Base-by-base conservation (phyloP, 2,888 invertebrate species). In the Acrobasis repandana region DNA sequence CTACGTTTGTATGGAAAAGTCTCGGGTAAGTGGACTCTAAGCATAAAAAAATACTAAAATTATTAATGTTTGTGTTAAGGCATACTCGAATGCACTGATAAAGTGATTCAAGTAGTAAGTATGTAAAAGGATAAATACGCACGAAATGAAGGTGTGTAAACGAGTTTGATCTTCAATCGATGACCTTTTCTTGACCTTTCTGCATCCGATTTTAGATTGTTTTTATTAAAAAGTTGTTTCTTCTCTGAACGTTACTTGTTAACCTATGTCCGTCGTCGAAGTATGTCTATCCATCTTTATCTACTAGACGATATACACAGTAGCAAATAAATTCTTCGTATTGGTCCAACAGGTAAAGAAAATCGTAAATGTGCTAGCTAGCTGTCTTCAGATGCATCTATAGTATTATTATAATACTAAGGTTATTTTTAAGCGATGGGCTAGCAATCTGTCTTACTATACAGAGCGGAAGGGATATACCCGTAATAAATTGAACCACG, bases 111-210 rank as follows among this genome's bases (percentile, higher is more conserved):
- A n/a, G 43, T 43, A 43, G 43, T 43, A n/a, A 43, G 14, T 16
- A 36, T 36, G 43, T 20, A 33, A 57, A 57, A 57, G 14, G 46
- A 49, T 38, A 49, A 48, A n/a, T 33, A 34, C 18, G 33, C 10
- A 28, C 28, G 33, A 15, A 51, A 51, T 15, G 33, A 34, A 51
- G 58, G 43, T 46, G 43, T 60, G 52, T 46, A 60, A 46, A 52
- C 51, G 18, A 60, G 60, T 52, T 60, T 46, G 51, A 60, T 60
- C 60, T 52, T 58, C 36, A 61, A 46, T 56, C 51, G 46, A 15
- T 58, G 60, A 51, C 58, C 62, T 58, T 62, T 56, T 56, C 57
- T 48, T 64, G 62, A 62, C 64, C 64, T 64, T 64, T 64, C 38
- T 51, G 58, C 58, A 50, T 48, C 56, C 43, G 43, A 52, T 57